Evolutionary conservation across 2,113 vertebrate species (phyloP).

Genomic region (Protomyctophum bolini): DNA sequence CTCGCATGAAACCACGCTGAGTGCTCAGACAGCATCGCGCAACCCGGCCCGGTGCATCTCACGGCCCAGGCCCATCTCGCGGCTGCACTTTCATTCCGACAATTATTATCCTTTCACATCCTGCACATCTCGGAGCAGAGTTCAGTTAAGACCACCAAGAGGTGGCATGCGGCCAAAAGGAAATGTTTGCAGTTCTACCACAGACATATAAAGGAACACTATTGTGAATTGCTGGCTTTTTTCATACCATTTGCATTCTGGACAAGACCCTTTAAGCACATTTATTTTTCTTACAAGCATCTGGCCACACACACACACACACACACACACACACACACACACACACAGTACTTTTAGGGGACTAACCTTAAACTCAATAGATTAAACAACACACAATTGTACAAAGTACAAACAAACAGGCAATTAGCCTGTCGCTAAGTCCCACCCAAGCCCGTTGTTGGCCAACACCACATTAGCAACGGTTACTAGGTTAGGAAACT

Average conservation of each 20-base stretch:
- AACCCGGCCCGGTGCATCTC: slow-evolving; percentile 42
- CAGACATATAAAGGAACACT: slow-evolving; percentile 36
- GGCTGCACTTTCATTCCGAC: slow-evolving; percentile 21
- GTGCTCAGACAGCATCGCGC: slow-evolving; percentile 26
- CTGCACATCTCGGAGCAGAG: slow-evolving; percentile 26
- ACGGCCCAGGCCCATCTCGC: slow-evolving; percentile 33
- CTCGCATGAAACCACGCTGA: slow-evolving; percentile 21
- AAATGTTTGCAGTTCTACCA: slow-evolving; percentile 39
- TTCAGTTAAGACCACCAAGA: slow-evolving; percentile 10
- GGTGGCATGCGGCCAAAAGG: slow-evolving; percentile 1
- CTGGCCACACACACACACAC: not conserved
- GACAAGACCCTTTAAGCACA: slow-evolving; percentile 10
- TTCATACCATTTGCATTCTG: slow-evolving; percentile 24
- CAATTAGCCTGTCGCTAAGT: not conserved
- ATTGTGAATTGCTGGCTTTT: slow-evolving; percentile 12
- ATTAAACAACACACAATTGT: no score
- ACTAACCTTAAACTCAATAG: no score
- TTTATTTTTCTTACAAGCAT: not conserved
- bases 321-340: no score
- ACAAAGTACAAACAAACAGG: not conserved
- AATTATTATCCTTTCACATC: slow-evolving; percentile 25
- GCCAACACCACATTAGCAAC: no score
- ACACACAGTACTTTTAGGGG: not conserved
- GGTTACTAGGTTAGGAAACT: no score
- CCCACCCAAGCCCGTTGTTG: no score